phyloP scores from a whole-genome alignment of 2,888 invertebrate genomes.

The Leucophora obtusa region DNA sequence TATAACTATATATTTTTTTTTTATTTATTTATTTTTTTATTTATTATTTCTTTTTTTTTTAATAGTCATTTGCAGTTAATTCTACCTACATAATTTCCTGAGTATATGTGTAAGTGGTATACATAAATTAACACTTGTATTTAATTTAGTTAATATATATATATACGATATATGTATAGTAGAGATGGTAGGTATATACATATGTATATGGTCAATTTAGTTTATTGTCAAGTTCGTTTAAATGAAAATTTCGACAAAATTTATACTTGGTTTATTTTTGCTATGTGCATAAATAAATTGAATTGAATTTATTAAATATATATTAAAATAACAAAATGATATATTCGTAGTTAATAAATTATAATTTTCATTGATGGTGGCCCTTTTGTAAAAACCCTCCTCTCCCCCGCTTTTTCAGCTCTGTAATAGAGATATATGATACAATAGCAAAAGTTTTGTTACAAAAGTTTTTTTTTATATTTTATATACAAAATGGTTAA shows the following conservation, averaged over 20 bases:
- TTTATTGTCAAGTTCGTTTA: constrained; percentile 4
- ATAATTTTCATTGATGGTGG: neutral
- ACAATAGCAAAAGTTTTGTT: neutral
- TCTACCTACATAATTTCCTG: too few species aligned
- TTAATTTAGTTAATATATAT: constrained; percentile 8
- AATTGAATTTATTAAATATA: neutral
- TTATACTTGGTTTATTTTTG: neutral
- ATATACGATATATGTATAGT: too few species aligned
- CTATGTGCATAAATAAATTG: neutral
- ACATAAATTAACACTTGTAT: constrained; percentile 21
- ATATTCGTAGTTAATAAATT: constrained; percentile 9
- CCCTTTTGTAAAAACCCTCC: neutral
- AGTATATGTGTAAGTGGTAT: too few species aligned
- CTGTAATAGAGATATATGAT: neutral
- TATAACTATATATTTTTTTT: too few species aligned
- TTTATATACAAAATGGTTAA: neutral
- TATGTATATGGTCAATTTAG: constrained; percentile 8
- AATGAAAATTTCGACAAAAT: neutral
- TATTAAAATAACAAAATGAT: constrained; percentile 2
- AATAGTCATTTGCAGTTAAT: too few species aligned
- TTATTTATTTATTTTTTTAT: too few species aligned
- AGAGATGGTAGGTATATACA: too few species aligned
- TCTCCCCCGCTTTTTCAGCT: neutral
- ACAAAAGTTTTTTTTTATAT: neutral
- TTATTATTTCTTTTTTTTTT: too few species aligned